Conservation (phyloP, 2,888 invertebrate species). For the Gibbula magus region DNA sequence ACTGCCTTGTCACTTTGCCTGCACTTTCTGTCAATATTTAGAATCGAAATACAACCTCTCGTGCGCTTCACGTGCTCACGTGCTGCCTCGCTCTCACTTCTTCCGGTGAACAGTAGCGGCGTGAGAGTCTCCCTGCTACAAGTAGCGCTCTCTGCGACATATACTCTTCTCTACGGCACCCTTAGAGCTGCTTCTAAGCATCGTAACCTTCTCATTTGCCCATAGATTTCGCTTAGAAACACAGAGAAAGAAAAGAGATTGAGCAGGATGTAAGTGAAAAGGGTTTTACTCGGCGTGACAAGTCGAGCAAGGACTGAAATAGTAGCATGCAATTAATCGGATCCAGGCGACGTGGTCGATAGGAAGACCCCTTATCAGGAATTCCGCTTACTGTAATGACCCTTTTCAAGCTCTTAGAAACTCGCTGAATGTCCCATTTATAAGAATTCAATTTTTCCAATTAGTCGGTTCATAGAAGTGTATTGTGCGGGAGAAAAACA, state of each 20-base stretch:
- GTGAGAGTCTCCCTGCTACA: neutral
- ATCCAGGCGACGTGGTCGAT: constrained; percentile 15
- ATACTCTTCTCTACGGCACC: neutral
- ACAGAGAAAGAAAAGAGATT: constrained; percentile 3
- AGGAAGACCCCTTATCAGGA: constrained; percentile 22
- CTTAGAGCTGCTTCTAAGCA: neutral
- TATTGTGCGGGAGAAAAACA: constrained; percentile 43
- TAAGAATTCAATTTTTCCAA: constrained; percentile 52
- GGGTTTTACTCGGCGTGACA: constrained; percentile 10
- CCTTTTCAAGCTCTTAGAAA: constrained; percentile 34
- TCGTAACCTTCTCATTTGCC: constrained; percentile 4
- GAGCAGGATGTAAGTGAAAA: neutral
- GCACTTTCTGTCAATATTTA: constrained; percentile 25
- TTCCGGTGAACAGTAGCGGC: neutral
- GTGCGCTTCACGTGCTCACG: neutral
- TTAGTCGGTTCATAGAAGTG: constrained; percentile 38
- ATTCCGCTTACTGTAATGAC: constrained; percentile 30
- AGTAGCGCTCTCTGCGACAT: neutral
- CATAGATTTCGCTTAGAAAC: neutral
- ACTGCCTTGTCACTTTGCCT: neutral
- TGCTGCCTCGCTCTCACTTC: neutral
- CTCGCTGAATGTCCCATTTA: constrained; percentile 49
- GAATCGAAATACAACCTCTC: constrained; percentile 27
- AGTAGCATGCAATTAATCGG: constrained; percentile 28
- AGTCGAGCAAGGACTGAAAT: neutral